Base-by-base conservation (phyloP, 2,888 invertebrate genomes). In the Pocota personata region DNA sequence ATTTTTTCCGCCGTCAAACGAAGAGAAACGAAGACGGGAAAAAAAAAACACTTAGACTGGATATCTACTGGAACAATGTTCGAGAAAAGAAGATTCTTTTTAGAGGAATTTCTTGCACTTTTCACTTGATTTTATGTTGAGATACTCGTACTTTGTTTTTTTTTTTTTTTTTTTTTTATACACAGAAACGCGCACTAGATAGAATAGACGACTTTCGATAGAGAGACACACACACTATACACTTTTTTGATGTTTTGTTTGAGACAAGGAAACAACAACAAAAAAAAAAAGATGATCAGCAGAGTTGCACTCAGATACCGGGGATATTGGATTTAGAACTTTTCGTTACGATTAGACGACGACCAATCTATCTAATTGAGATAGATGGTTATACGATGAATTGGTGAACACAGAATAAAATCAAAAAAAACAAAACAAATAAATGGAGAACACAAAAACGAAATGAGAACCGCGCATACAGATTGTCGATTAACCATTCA, bases 401-500 rank as follows among this genome's bases (percentile, higher is more conserved):
- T 69, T 55, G 43, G 77, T 48, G 64, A 57, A 87, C 78, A 82
- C 60, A 83, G 69, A 87, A 66, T 43, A 87, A 83, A 83, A 76
- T 52, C n/a, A 62, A 66, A 84, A 83, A 87, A 83, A 83, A 75
- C 82, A 84, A 87, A 87, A 84, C 78, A 87, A 87, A 84, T 76
- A 64, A 71, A 83, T 79, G 79, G 72, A 79, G 64, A 87, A 87
- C 83, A 84, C 83, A 84, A 87, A 86, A 87, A 84, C 79, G 84
- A 87, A 84, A 69, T 80, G 84, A 80, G 79, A 87, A 80, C 66
- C 67, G 58, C 87, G 82, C 87, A 83, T 84, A 76, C 87, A 80
- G 67, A 87, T 75, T 78, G 79, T 87, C 86, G 86, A 87, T 90
- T 89, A 91, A 92, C 92, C 92, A 90, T 91, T 91, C 91, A 91